Percentiles rank a stretch among this genome's conserved stretches.
phyloP scores from a whole-genome alignment of 2,888 invertebrate genomes.

The Notodonta dromedarius region DNA sequence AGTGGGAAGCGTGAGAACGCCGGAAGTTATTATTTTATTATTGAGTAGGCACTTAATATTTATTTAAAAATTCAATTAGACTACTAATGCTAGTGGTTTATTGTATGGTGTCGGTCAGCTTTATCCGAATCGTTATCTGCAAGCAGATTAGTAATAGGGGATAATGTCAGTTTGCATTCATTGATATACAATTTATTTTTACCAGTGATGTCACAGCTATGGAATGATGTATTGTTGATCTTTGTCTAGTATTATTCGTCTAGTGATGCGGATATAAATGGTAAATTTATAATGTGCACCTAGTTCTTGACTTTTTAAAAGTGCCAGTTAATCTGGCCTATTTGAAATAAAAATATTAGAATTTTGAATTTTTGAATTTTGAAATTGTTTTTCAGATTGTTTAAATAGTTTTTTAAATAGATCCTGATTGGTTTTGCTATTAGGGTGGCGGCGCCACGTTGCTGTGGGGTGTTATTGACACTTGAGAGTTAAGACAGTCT shows the following conservation, averaged over 20 bases:
- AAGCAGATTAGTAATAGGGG: neutral
- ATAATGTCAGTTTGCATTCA: neutral
- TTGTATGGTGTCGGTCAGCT: neutral
- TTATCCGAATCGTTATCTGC: neutral
- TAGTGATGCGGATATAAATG: constrained; percentile 33
- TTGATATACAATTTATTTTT: constrained; percentile 11
- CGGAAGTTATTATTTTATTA: no score
- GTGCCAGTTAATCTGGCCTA: no score
- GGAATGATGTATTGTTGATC: constrained; percentile 37
- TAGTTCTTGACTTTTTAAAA: no score
- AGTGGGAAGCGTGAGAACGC: no score
- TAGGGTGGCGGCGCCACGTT: no score
- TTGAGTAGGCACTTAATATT: no score
- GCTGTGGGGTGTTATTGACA: no score
- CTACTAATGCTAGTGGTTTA: no score
- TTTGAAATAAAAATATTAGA: no score
- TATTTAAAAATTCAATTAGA: neutral
- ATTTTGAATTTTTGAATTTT: no score
- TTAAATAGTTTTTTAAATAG: constrained; percentile 44
- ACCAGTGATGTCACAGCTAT: constrained; percentile 38
- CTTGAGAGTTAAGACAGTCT: no score
- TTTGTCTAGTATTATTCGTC: constrained; percentile 27
- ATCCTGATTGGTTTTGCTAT: no score
- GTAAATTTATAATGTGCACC: constrained; percentile 11
- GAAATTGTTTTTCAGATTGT: constrained; percentile 27